Percentiles rank a stretch among this genome's conserved stretches.
Evolutionary conservation across 1,140 invertebrate genomes (phyloP).

Genomic region (Halesus radiatus): DNA sequence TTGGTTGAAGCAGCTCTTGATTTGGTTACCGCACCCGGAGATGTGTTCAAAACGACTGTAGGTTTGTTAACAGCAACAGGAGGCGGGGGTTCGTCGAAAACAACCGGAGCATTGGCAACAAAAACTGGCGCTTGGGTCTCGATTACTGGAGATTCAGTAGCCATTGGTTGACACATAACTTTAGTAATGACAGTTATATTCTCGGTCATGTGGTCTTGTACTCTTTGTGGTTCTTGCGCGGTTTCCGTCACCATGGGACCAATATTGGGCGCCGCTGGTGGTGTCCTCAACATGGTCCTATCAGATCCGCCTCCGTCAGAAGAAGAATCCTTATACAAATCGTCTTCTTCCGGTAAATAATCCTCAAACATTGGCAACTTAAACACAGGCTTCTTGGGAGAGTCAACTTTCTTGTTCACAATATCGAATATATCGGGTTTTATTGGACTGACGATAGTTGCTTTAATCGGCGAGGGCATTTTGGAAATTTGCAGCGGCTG

Average conservation of each 20-base stretch:
- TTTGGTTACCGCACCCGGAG: no score
- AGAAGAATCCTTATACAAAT: constrained; percentile 64
- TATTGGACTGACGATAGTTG: background rate
- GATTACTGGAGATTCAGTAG: background rate
- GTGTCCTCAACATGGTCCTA: constrained; percentile 47
- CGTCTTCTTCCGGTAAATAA: constrained; percentile 64
- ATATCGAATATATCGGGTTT: constrained; percentile 12
- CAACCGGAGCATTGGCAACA: no score
- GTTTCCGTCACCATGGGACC: constrained; percentile 35
- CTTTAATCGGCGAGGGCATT: background rate
- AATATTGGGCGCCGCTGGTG: constrained; percentile 56
- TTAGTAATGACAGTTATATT: constrained; percentile 15
- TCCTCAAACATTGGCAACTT: constrained; percentile 37
- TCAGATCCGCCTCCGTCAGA: constrained; percentile 49
- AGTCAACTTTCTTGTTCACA: background rate
- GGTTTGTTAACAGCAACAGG: no score
- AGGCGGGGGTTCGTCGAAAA: no score
- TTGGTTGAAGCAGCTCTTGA: no score
- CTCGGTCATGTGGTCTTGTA: background rate
- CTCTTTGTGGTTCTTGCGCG: background rate
- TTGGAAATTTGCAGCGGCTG: background rate
- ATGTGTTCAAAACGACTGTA: no score
- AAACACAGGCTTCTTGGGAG: background rate
- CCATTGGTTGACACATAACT: background rate
- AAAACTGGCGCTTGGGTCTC: no score